phyloP scores from a whole-genome alignment of 2,113 vertebrate genomes.

The Peromyscus leucopus region DNA sequence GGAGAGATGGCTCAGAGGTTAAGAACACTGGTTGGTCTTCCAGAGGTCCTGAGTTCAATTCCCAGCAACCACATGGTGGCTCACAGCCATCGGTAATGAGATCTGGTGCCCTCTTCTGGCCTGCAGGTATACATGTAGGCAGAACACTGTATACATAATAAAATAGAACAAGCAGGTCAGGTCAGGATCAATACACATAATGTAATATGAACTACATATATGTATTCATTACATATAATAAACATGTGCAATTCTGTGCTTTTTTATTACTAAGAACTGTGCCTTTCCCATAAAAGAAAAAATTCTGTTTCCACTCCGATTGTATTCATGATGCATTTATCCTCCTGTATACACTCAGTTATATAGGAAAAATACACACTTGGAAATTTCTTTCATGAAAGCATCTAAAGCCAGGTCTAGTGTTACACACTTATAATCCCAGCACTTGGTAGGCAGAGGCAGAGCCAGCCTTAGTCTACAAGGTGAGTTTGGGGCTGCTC shows the following conservation, averaged over 20 bases:
- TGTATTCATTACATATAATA: background rate
- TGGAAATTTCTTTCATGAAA: conserved; percentile 23
- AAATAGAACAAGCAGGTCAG: background rate
- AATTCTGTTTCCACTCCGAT: background rate
- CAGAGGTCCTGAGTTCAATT: too few relatives aligned
- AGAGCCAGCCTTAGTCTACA: background rate
- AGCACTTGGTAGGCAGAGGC: background rate
- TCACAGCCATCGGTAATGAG: too few relatives aligned
- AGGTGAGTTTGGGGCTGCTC: too few relatives aligned
- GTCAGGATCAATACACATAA: background rate
- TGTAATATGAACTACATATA: background rate
- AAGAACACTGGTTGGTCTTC: too few relatives aligned
- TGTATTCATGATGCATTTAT: background rate
- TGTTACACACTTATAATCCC: background rate
- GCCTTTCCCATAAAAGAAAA: background rate
- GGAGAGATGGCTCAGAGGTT: too few relatives aligned
- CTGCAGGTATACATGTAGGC: too few relatives aligned
- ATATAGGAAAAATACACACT: background rate
- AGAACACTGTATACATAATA: too few relatives aligned
- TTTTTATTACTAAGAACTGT: background rate
- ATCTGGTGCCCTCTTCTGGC: too few relatives aligned
- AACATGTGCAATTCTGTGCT: background rate
- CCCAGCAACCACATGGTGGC: too few relatives aligned
- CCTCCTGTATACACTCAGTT: background rate
- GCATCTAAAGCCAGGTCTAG: background rate